These are phyloP conservation scores for Ceraclea dissimilis DNA, from an alignment of 2,888 invertebrate species.

Conservation along the genomic window DNA sequence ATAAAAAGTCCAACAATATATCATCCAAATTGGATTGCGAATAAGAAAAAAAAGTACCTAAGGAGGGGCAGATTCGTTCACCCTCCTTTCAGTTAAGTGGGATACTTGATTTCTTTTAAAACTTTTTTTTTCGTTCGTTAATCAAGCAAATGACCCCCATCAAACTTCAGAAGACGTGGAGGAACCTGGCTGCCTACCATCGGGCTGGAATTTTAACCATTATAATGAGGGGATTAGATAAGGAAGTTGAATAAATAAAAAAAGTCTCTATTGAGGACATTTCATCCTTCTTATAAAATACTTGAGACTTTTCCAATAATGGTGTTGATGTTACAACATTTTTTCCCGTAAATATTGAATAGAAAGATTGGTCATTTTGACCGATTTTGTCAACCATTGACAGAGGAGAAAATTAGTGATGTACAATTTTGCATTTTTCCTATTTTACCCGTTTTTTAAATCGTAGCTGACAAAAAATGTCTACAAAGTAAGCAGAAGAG, in stretches of 20 bases:
- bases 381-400: too few relatives aligned
- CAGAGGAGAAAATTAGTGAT: too few relatives aligned
- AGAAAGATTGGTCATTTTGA: too few relatives aligned
- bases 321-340: too few relatives aligned
- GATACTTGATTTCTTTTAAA: neutral
- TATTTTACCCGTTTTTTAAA: too few relatives aligned
- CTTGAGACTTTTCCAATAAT: too few relatives aligned
- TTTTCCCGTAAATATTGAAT: too few relatives aligned
- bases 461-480: too few relatives aligned
- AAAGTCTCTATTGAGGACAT: neutral
- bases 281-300: too few relatives aligned
- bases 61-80: neutral
- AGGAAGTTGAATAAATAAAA: neutral
- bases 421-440: too few relatives aligned
- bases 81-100: neutral
- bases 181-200: neutral
- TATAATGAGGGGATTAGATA: conserved; percentile 1
- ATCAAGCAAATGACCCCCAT: conserved; percentile 1
- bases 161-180: neutral
- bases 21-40: neutral
- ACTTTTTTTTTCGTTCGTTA: conserved; percentile 1
- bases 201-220: neutral
- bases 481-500: too few relatives aligned
- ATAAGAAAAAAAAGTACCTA: neutral
- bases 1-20: neutral